Percentiles rank a stretch among this genome's conserved stretches.
Conservation (phyloP, 2,113 vertebrate genomes). For the Sylvietta virens region DNA sequence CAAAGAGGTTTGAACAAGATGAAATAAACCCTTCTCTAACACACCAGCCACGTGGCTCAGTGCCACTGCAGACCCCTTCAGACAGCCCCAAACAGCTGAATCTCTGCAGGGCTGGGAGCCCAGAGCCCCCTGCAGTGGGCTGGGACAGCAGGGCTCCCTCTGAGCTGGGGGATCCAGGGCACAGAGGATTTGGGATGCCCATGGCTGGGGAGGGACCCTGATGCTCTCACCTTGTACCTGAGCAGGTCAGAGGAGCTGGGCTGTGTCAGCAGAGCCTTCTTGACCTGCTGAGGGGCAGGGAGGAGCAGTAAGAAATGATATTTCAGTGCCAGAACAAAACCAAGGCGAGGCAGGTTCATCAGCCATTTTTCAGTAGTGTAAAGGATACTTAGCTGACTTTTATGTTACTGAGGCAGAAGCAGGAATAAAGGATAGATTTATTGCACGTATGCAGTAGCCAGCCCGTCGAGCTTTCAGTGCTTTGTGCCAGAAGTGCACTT, state of each 20-base stretch:
- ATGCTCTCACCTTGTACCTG: background rate
- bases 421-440: background rate
- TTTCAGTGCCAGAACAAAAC: background rate
- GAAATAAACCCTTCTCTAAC: background rate
- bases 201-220: background rate
- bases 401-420: background rate
- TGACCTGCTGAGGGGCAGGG: background rate
- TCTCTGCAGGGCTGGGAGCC: background rate
- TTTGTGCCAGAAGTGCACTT: slow-evolving; percentile 39
- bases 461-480: background rate
- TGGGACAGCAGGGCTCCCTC: background rate
- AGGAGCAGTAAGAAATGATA: background rate
- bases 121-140: background rate
- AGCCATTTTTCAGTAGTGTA: background rate
- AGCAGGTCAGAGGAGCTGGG: background rate
- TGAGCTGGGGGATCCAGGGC: background rate
- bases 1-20: background rate
- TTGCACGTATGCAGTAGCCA: background rate
- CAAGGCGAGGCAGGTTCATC: background rate
- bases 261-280: background rate
- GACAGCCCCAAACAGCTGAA: background rate
- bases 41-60: background rate
- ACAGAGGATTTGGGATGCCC: background rate
- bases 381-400: background rate
- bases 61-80: background rate